Base-by-base conservation (phyloP, 2,113 vertebrate genomes). In the Eubucco bourcierii region DNA sequence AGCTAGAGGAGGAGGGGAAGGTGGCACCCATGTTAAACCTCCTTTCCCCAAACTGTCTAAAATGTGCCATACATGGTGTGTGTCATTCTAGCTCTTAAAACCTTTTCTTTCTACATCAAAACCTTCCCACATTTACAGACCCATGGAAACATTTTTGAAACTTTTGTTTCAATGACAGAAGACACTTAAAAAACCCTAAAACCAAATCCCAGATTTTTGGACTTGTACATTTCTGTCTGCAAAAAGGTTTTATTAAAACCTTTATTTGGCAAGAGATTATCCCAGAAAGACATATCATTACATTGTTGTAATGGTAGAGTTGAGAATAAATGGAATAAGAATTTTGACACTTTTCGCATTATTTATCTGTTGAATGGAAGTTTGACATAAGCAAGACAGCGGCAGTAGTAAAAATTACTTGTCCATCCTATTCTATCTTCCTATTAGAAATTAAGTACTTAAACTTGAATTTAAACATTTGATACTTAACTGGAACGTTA, bases 1-100 rank as follows among this genome's bases (percentile, higher is more conserved):
- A 91, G 13, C 7, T 15, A 13, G 29, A n/a, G 0, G 1, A 52
- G 4, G 13, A 31, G 4, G 7, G 6, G 6, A 29, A 67, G 10
- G 24, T 15, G 15, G 3, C 29, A 2, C 53, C 14, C 7, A 41
- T 15, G 12, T 20, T 65, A 79, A 2, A 27, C 25, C 71, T 2
- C 17, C 28, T 7, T 34, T 39, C 16, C 23, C 24, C 28, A 90
- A 50, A 31, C 8, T 2, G 5, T 11, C 31, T 72, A 81, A 77
- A 75, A 50, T 16, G 13, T 73, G 10, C 8, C 47, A 41, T 33
- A 58, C 12, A 31, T 17, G 33, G 23, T 66, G 5, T 15, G 8
- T 1, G 0, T 16, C 11, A 20, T 56, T 76, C 9, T 31, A 88
- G 29, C 16, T 72, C 59, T 72, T 46, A 52, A 72, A 72, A 52